These are phyloP conservation scores for Brachypteracias leptosomus DNA, from an alignment of 2,113 vertebrate genomes.

Conservation along the genomic window DNA sequence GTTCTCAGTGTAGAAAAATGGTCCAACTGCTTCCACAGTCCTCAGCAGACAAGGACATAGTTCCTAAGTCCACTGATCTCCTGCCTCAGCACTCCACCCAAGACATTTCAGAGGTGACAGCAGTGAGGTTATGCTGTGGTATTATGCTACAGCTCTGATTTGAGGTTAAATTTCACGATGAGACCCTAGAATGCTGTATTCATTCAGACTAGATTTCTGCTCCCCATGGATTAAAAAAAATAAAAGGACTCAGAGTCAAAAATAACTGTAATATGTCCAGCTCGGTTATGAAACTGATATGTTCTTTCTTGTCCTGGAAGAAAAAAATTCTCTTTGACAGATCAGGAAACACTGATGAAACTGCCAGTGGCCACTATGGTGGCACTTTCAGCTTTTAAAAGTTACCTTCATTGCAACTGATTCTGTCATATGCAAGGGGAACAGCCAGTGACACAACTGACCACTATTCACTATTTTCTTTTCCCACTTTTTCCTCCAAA, in stretches of 20 bases:
- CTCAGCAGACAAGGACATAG: neutral
- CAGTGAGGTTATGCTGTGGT: neutral
- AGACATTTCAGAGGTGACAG: neutral
- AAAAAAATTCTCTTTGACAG: neutral
- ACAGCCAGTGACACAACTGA: neutral
- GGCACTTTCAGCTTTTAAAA: neutral
- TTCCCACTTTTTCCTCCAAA: neutral
- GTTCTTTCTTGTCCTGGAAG: neutral
- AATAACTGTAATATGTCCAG: neutral
- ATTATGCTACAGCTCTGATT: neutral
- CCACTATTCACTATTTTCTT: neutral
- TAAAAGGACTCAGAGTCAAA: neutral
- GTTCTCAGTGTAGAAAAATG: neutral
- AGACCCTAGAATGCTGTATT: fast-evolving
- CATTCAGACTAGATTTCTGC: neutral
- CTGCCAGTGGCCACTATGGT: neutral
- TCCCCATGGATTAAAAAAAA: neutral
- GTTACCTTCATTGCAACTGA: neutral
- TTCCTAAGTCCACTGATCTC: neutral
- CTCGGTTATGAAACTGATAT: neutral
- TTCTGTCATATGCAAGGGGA: neutral
- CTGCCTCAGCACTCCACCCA: neutral
- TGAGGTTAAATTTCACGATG: neutral
- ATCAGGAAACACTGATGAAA: neutral
- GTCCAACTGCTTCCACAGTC: neutral